phyloP scores from a whole-genome alignment of 2,113 vertebrate genomes.

The Glaucidium brasilianum region DNA sequence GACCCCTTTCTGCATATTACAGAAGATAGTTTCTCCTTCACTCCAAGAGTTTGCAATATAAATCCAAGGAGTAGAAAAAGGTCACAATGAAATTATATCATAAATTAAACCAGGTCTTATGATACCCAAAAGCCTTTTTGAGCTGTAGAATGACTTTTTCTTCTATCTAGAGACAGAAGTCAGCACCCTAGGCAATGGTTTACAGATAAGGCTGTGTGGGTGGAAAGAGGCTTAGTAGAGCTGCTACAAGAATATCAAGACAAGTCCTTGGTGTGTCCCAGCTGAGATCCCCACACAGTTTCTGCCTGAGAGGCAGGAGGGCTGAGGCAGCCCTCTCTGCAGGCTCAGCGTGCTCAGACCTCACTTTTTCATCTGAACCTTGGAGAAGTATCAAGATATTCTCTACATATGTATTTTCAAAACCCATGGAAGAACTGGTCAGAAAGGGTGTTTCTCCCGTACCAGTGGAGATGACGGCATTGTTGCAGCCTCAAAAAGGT shows the following conservation, averaged over 20 bases:
- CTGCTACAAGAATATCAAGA: neutral
- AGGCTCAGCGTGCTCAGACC: neutral
- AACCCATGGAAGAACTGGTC: neutral
- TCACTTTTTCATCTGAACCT: neutral
- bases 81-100: neutral
- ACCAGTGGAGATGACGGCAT: neutral
- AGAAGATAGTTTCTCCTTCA: neutral
- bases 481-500: neutral
- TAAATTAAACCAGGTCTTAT: neutral
- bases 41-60: neutral
- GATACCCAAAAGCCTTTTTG: neutral
- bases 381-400: neutral
- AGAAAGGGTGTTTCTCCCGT: neutral
- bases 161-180: neutral
- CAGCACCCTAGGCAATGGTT: neutral
- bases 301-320: neutral
- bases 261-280: neutral
- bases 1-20: neutral
- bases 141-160: neutral
- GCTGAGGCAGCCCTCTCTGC: neutral
- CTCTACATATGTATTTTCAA: neutral
- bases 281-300: neutral
- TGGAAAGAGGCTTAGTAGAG: neutral
- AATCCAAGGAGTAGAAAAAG: neutral
- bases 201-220: neutral